Percentiles rank a stretch among this genome's conserved stretches.
These are phyloP conservation scores for Polypedilum pembai DNA, from an alignment of 1,140 invertebrate genomes.

Conservation along the genomic window DNA sequence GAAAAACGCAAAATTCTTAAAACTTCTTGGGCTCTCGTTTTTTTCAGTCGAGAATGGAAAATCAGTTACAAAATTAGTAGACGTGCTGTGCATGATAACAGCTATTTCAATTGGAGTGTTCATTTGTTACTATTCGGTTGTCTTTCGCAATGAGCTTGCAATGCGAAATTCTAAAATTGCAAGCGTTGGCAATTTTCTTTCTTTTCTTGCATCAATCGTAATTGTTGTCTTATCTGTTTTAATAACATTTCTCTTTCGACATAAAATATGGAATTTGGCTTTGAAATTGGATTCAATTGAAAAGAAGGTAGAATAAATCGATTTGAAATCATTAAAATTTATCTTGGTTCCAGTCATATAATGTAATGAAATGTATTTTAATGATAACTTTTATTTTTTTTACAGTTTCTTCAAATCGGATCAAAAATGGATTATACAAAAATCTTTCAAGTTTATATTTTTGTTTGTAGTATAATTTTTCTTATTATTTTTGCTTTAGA, in stretches of 20 bases:
- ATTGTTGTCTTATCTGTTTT: background rate
- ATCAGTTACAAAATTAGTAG: background rate
- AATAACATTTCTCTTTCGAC: background rate
- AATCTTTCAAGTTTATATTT: background rate
- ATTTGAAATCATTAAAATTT: background rate
- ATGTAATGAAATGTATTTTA: too few relatives aligned
- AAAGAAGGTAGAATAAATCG: background rate
- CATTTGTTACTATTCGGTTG: background rate
- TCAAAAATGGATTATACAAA: background rate
- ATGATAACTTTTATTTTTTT: background rate
- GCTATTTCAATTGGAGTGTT: background rate
- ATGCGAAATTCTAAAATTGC: background rate
- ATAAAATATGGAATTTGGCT: background rate
- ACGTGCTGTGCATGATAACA: background rate
- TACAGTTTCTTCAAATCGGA: background rate
- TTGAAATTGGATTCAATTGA: background rate
- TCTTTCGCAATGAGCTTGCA: background rate
- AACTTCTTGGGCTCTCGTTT: background rate
- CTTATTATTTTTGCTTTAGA: background rate
- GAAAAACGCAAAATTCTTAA: background rate
- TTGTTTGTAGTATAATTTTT: background rate
- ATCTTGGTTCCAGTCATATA: too few relatives aligned
- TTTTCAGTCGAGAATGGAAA: background rate
- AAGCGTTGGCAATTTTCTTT: background rate
- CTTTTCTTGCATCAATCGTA: background rate